Evolutionary conservation across 2,888 invertebrate genomes (phyloP), one percentile per base, ranked within the genome.

Genomic region (Griposia aprilina): DNA sequence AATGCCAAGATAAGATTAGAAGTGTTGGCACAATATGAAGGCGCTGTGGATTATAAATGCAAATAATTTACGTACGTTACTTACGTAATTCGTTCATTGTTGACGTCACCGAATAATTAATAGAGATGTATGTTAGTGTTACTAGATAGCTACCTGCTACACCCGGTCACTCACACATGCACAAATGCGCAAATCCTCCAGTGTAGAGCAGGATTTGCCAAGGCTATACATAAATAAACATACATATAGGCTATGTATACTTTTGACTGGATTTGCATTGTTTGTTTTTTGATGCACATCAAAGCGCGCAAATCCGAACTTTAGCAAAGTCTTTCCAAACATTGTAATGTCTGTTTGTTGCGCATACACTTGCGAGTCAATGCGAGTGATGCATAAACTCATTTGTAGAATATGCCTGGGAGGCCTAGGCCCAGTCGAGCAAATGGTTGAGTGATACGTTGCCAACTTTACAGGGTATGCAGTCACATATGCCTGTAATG

Each of bases 1-100:
- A 86, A 82, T 66, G 60, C 17, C 55, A 65, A 65, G 86, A 84
- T 83, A 71, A 84, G 79, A 84, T 83, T 65, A 45, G 20, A 67
- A 57, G 4, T 67, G 70, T 30, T 52, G 36, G 55, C 60, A 63
- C 60, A 69, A 69, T 60, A 11, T 50, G 72, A 69, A 59, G 50
- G 60, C 68, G 15, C 30, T 70, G 48, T 48, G 52, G n/a, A 70
- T 83, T 76, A 76, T 41, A 62, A 57, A 85, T 82, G 86, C 67
- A 72, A 83, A 85, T 83, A 82, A 82, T 84, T 84, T 36, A 36
- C 30, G 30, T 76, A 76, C 72, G 41, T 15, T 5, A 60, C 23
- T 73, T 66, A 66, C 77, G 85, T 83, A 76, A 85, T 70, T 26
- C 36, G 11, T 15, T 63, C 50, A 72, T 52, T 79, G 57, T 41